Conservation (phyloP, 2,797 vertebrate genomes). For the Intellagama lesueurii region DNA sequence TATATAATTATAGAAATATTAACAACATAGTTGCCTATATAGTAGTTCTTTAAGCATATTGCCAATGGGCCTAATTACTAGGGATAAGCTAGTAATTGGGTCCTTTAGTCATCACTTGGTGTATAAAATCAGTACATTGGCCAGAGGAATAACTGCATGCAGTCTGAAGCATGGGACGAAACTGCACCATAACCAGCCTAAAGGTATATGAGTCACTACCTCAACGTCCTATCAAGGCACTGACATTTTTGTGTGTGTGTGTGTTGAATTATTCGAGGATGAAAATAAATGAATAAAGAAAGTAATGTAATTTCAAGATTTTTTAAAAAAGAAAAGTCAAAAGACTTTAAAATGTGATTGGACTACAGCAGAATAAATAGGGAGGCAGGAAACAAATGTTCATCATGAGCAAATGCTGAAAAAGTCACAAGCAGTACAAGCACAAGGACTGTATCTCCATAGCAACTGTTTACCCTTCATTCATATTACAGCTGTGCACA, state of each 20-base stretch:
- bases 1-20: background rate
- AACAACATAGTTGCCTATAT: background rate
- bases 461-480: background rate
- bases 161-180: background rate
- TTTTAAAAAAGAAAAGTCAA: background rate
- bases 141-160: background rate
- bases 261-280: background rate
- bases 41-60: background rate
- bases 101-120: background rate
- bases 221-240: background rate
- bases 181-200: background rate
- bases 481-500: background rate
- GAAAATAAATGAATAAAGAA: background rate
- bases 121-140: background rate
- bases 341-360: rapidly evolving
- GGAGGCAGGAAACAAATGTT: background rate
- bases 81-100: background rate
- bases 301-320: background rate
- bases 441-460: background rate
- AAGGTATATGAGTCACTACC: background rate
- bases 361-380: background rate
- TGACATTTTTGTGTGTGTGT: background rate
- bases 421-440: conserved; percentile 32
- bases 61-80: background rate
- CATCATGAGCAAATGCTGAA: background rate